Percentiles rank a stretch among this genome's conserved stretches.
Evolutionary conservation across 2,113 vertebrate species (phyloP).

Genomic region (Neolamprologus hecqui): DNA sequence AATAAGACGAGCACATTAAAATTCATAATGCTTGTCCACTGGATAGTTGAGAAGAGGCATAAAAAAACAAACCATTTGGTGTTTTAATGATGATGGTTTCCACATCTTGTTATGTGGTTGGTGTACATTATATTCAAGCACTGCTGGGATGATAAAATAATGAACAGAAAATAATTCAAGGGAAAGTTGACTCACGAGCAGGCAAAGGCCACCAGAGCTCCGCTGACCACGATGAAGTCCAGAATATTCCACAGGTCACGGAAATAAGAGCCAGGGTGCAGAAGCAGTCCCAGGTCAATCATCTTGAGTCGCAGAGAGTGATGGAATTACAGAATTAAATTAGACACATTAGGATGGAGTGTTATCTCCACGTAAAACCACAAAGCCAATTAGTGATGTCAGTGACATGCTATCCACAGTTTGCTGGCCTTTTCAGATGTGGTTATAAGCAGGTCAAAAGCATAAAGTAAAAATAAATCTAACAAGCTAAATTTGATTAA

Average conservation of each 20-base stretch:
- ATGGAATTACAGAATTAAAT: background rate
- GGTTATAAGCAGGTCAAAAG: background rate
- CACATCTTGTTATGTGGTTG: background rate
- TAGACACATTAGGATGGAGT: background rate
- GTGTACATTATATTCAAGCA: background rate
- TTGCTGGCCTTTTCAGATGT: background rate
- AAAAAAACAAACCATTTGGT: background rate
- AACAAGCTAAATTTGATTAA: background rate
- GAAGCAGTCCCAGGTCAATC: constrained; percentile 75
- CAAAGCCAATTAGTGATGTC: background rate
- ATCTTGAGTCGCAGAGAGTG: constrained; percentile 47
- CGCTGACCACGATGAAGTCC: constrained; percentile 98
- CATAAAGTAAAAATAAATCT: background rate
- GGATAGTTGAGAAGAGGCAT: background rate
- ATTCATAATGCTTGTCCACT: background rate
- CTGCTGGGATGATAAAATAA: background rate
- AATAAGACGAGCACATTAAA: background rate
- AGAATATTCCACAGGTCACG: constrained; percentile 89
- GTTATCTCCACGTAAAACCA: background rate
- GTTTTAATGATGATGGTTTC: background rate
- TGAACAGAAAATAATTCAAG: background rate
- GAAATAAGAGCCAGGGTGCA: constrained; percentile 74
- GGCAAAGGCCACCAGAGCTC: constrained; percentile 95
- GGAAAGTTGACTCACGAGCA: constrained; percentile 86
- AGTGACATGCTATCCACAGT: background rate